These are phyloP conservation scores for Crypturellus undulatus DNA, from an alignment of 2,113 vertebrate species.

Conservation along the genomic window DNA sequence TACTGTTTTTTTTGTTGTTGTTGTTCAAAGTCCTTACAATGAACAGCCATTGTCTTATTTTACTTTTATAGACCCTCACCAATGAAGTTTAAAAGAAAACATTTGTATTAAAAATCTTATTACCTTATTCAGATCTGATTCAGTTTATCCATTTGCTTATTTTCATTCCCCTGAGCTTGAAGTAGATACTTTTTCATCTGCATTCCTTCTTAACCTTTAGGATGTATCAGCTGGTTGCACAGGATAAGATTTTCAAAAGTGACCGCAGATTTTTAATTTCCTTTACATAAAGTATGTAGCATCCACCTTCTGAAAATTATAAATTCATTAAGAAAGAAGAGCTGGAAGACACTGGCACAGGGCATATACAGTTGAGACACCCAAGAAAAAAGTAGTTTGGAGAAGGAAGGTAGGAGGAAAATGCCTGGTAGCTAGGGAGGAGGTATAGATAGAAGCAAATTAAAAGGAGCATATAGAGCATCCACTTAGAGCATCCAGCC, in stretches of 20 bases:
- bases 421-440: neutral
- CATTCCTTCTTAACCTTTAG: neutral
- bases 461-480: neutral
- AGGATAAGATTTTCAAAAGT: neutral
- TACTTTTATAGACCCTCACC: neutral
- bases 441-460: neutral
- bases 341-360: neutral
- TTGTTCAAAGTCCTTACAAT: slow-evolving; percentile 48
- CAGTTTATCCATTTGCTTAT: fast-evolving
- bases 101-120: neutral
- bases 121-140: neutral
- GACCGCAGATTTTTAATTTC: neutral
- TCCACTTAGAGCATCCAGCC: neutral
- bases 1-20: neutral
- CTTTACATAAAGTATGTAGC: neutral
- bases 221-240: fast-evolving
- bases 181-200: neutral
- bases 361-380: neutral
- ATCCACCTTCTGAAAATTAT: neutral
- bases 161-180: neutral
- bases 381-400: neutral
- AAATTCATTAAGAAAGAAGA: neutral
- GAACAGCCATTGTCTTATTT: slow-evolving; percentile 10
- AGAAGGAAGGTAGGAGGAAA: neutral
- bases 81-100: neutral